phyloP scores from a whole-genome alignment of 2,888 invertebrate species.

The Cryptocephalus primarius region DNA sequence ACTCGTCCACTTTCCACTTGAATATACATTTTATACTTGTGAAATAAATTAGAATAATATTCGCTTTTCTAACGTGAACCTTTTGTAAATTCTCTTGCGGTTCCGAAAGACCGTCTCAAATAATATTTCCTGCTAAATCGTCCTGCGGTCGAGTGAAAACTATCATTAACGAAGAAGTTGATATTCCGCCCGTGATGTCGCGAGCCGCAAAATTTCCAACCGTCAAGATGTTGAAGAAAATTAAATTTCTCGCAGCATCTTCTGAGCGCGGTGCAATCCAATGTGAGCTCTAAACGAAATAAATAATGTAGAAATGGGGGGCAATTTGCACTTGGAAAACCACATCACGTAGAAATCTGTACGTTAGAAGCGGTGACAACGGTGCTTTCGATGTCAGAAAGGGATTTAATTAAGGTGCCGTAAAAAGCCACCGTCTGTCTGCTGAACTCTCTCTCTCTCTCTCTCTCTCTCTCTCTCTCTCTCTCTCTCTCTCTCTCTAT shows the following conservation, averaged over 20 bases:
- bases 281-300: constrained; percentile 30
- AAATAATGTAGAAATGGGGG: constrained; percentile 30
- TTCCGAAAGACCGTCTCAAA: no score
- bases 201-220: neutral
- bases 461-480: no score
- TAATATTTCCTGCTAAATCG: neutral
- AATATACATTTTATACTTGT: no score
- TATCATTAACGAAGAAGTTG: neutral
- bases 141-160: neutral
- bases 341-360: constrained; percentile 40
- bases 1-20: no score
- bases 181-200: neutral
- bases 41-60: no score
- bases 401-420: constrained; percentile 39
- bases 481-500: neutral
- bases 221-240: neutral
- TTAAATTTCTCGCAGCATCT: neutral
- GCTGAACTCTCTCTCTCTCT: neutral
- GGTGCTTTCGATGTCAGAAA: constrained; percentile 38
- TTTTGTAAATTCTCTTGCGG: no score
- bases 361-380: constrained; percentile 37
- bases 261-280: neutral
- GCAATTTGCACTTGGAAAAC: constrained; percentile 38
- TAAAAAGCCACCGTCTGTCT: neutral
- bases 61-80: no score